These are phyloP conservation scores for Loris lydekkerianus DNA, from an alignment of 2,797 vertebrate genomes.

Conservation along the genomic window DNA sequence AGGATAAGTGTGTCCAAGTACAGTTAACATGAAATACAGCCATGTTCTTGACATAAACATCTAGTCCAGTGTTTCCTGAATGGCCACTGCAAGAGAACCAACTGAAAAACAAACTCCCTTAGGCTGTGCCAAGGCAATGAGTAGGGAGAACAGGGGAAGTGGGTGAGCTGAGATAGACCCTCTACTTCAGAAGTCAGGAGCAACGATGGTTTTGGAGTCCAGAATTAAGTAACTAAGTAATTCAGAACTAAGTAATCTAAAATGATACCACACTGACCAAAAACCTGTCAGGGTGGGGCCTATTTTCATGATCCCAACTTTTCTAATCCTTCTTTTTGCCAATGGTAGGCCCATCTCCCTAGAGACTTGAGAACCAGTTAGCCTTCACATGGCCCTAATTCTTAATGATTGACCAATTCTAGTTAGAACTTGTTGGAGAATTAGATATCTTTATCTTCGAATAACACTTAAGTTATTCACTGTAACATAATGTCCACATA, in stretches of 20 bases:
- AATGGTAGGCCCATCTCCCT: constrained; percentile 32
- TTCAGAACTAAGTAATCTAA: constrained; percentile 19
- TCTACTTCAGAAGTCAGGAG: constrained; percentile 1
- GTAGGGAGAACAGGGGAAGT: neutral
- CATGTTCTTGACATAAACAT: constrained; percentile 18
- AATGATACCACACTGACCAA: constrained; percentile 28
- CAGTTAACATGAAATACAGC: constrained; percentile 52
- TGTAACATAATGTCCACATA: neutral
- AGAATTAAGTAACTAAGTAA: constrained; percentile 9
- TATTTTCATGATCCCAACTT: constrained; percentile 47
- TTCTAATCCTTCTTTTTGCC: constrained; percentile 26
- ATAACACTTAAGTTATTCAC: constrained; percentile 8
- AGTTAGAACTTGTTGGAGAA: constrained; percentile 28
- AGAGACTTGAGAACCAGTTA: neutral
- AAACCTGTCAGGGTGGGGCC: constrained; percentile 14
- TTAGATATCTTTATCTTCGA: constrained; percentile 27
- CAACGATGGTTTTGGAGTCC: constrained; percentile 37
- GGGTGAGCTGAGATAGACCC: neutral
- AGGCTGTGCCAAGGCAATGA: constrained; percentile 25
- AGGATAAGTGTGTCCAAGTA: constrained; percentile 31
- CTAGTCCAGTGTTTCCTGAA: constrained; percentile 36
- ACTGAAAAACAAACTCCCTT: constrained; percentile 48
- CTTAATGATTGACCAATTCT: constrained; percentile 57
- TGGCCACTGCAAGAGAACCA: constrained; percentile 4
- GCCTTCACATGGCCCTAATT: constrained; percentile 30